Conservation (phyloP, 2,888 invertebrate species). For the Mesoligia furuncula region DNA sequence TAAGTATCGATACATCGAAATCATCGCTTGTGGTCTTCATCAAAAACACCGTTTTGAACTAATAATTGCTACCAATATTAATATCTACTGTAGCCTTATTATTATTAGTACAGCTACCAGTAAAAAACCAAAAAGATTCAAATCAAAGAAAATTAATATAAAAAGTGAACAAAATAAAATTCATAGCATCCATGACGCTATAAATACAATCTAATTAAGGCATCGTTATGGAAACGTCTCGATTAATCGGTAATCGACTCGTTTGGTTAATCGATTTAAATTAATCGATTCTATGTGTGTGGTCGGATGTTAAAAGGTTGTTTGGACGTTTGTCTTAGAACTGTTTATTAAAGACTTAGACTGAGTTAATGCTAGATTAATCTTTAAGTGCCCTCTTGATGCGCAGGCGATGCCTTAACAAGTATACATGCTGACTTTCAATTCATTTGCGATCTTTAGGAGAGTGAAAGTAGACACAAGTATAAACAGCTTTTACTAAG, state of each 20-base stretch:
- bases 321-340: neutral
- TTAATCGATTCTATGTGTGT: constrained; percentile 64
- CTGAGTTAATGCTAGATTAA: neutral
- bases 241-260: constrained; percentile 52
- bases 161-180: neutral
- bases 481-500: neutral
- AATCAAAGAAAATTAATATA: constrained; percentile 24
- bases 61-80: constrained; percentile 23
- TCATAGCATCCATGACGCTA: constrained; percentile 19
- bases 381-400: neutral
- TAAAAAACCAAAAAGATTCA: neutral
- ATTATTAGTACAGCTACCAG: constrained; percentile 11
- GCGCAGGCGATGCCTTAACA: neutral
- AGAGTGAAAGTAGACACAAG: neutral
- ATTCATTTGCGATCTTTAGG: neutral
- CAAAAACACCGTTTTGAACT: neutral
- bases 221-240: constrained; percentile 50
- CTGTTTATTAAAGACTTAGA: neutral
- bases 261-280: constrained; percentile 53
- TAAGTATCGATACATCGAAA: neutral
- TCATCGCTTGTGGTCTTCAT: constrained; percentile 38
- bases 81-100: constrained; percentile 4
- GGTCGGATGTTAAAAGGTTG: constrained; percentile 52
- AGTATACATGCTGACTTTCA: neutral
- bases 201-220: constrained; percentile 56